Evolutionary conservation across 2,888 invertebrate species (phyloP).

Genomic region (Apoderus coryli): DNA sequence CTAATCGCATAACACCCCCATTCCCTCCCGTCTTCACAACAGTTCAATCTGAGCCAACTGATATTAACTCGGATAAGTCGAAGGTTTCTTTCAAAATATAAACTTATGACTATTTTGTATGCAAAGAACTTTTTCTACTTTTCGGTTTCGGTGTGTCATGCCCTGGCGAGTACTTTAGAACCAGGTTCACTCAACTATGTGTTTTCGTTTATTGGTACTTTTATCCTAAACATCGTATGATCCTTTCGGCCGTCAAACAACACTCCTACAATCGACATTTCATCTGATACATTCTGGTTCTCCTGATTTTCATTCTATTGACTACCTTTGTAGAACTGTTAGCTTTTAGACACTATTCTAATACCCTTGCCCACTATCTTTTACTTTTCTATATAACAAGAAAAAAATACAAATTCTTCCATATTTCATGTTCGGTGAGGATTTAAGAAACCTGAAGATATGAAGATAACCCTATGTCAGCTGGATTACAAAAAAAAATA

Average conservation of each 20-base stretch:
- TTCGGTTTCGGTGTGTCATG: neutral
- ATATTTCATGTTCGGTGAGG: too few species aligned
- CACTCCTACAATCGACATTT: too few species aligned
- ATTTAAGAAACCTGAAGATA: too few species aligned
- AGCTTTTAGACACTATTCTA: too few species aligned
- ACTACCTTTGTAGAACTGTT: slow-evolving; percentile 1
- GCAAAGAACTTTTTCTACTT: slow-evolving; percentile 1
- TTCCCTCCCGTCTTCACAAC: neutral
- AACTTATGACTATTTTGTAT: neutral
- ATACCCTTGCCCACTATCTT: too few species aligned
- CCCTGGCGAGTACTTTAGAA: slow-evolving; percentile 2
- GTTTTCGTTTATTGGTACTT: too few species aligned
- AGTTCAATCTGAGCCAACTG: neutral
- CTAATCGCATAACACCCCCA: neutral
- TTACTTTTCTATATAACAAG: too few species aligned
- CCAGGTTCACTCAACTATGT: too few species aligned
- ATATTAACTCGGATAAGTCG: neutral
- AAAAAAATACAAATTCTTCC: too few species aligned
- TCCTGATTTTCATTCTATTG: slow-evolving; percentile 2
- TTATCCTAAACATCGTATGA: too few species aligned
- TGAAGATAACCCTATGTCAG: too few species aligned
- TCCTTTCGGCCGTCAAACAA: slow-evolving; percentile 1
- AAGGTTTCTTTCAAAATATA: slow-evolving; percentile 1
- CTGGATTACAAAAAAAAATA: too few species aligned
- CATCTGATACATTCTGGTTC: neutral